phyloP scores from a whole-genome alignment of 2,113 vertebrate genomes.

The Cricetomys ansorgei region DNA sequence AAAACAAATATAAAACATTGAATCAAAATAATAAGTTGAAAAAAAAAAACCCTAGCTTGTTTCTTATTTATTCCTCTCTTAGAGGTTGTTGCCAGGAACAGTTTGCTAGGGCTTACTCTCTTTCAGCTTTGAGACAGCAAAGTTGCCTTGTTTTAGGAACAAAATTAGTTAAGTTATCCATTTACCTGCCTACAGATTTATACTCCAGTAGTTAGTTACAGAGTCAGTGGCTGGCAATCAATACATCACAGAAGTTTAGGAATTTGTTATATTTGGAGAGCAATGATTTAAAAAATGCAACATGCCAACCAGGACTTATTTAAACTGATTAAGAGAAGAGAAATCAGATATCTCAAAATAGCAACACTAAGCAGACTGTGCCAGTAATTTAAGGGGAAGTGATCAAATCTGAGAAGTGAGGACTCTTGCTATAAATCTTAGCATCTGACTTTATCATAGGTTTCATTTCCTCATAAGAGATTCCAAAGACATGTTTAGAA shows the following conservation, averaged over 20 bases:
- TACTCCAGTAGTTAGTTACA: conserved; percentile 51
- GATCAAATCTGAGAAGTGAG: conserved; percentile 64
- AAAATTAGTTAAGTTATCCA: conserved; percentile 69
- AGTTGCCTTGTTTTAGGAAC: conserved; percentile 42
- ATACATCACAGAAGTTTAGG: conserved; percentile 34
- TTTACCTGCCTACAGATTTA: conserved; percentile 35
- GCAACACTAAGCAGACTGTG: neutral
- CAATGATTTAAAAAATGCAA: conserved; percentile 51
- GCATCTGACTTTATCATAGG: conserved; percentile 36
- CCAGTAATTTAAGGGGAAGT: conserved; percentile 77
- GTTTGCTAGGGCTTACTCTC: conserved; percentile 9
- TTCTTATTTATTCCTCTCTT: conserved; percentile 52
- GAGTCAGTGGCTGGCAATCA: conserved; percentile 47
- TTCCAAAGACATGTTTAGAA: conserved; percentile 53
- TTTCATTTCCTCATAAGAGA: conserved; percentile 68
- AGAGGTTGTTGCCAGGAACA: conserved; percentile 48
- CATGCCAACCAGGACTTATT: conserved; percentile 44
- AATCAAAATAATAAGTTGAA: conserved; percentile 60
- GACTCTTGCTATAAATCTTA: conserved; percentile 62
- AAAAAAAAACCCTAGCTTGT: conserved; percentile 47
- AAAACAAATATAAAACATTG: conserved; percentile 53
- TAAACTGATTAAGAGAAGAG: conserved; percentile 64
- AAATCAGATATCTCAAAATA: conserved; percentile 67
- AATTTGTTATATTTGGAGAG: conserved; percentile 59
- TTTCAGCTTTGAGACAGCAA: neutral